These are phyloP conservation scores for Danio albolineatus DNA, from an alignment of 2,797 vertebrate species.

Conservation along the genomic window DNA sequence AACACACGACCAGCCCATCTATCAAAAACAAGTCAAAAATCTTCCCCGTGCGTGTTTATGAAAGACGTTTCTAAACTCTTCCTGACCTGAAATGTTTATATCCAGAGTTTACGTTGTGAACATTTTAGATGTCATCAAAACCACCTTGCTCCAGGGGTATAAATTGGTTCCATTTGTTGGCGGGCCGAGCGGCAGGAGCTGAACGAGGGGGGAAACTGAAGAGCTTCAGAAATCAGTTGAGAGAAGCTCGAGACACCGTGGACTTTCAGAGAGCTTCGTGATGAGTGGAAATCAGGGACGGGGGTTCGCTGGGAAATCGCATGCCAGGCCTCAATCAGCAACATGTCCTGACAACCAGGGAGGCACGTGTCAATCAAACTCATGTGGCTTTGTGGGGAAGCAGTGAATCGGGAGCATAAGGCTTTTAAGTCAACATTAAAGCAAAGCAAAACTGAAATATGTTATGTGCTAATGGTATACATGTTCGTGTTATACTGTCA, in stretches of 20 bases:
- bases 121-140: constrained; percentile 70
- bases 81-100: constrained; percentile 62
- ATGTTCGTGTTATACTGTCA: constrained; percentile 7
- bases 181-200: constrained; percentile 45
- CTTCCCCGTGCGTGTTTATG: constrained; percentile 57
- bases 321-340: constrained; percentile 59
- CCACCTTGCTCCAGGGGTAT: constrained; percentile 61
- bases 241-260: constrained; percentile 31
- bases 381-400: constrained; percentile 32
- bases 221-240: constrained; percentile 52
- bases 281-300: constrained; percentile 58
- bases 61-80: constrained; percentile 63
- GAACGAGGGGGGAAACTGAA: constrained; percentile 44
- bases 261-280: constrained; percentile 50
- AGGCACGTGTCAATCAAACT: constrained; percentile 57
- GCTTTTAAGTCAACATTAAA: constrained; percentile 27
- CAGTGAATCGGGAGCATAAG: constrained; percentile 41
- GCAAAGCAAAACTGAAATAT: constrained; percentile 23
- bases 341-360: constrained; percentile 42
- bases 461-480: constrained; percentile 14
- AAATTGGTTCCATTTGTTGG: constrained; percentile 67
- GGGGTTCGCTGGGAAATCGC: constrained; percentile 52
- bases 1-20: constrained; percentile 52
- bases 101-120: constrained; percentile 62
- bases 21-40: constrained; percentile 57